phyloP scores from a whole-genome alignment of 2,797 vertebrate genomes.

The Apogon hyalosoma region DNA sequence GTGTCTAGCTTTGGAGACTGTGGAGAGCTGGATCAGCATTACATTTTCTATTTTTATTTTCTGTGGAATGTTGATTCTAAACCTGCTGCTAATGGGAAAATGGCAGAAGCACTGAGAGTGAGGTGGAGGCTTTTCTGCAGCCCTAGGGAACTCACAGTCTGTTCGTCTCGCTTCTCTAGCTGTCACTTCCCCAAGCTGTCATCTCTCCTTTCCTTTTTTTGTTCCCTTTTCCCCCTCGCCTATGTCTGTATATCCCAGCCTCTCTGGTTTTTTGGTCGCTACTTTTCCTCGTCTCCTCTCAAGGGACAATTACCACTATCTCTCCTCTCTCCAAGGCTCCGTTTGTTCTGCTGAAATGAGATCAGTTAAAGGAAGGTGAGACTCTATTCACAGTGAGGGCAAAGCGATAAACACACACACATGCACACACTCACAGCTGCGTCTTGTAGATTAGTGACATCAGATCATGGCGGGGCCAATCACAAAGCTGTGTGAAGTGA shows the following conservation, averaged over 20 bases:
- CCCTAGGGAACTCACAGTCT: slow-evolving; percentile 72
- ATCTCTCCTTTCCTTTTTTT: slow-evolving; percentile 53
- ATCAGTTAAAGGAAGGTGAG: slow-evolving; percentile 85
- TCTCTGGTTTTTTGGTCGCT: slow-evolving; percentile 40
- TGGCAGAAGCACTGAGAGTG: slow-evolving; percentile 53
- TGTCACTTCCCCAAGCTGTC: slow-evolving; percentile 72
- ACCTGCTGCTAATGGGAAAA: slow-evolving; percentile 67
- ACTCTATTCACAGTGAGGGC: slow-evolving; percentile 80
- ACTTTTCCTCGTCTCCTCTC: slow-evolving; percentile 71
- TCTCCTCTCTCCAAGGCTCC: slow-evolving; percentile 58
- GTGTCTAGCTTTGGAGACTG: slow-evolving; percentile 57
- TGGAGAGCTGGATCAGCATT: slow-evolving; percentile 67
- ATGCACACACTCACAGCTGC: slow-evolving; percentile 25
- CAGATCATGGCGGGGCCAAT: slow-evolving; percentile 60
- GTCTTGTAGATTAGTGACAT: slow-evolving; percentile 64
- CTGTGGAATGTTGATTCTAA: slow-evolving; percentile 73
- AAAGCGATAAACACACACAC: slow-evolving; percentile 76
- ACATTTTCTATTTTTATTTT: slow-evolving; percentile 74
- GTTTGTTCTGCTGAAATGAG: slow-evolving; percentile 82
- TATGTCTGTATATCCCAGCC: slow-evolving; percentile 42
- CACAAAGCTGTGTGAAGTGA: slow-evolving; percentile 53
- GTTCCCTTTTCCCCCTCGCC: slow-evolving; percentile 37
- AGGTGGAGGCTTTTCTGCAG: slow-evolving; percentile 65
- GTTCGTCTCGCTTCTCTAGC: slow-evolving; percentile 66
- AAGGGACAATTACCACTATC: slow-evolving; percentile 82